These are phyloP conservation scores for Megaustenia siamemsis DNA, from an alignment of 2,888 invertebrate species.

Conservation along the genomic window DNA sequence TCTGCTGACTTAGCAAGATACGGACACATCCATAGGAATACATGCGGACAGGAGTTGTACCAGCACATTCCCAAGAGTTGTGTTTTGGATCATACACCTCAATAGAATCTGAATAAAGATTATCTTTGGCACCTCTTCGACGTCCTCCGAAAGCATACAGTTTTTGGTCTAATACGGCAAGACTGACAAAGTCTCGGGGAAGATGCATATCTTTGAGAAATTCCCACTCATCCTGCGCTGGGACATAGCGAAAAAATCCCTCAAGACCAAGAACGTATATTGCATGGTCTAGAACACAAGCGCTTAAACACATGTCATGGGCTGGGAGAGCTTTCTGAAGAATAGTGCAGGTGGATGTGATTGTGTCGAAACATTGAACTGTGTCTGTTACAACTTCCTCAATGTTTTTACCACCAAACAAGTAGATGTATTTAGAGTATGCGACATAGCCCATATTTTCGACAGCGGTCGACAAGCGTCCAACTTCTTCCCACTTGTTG, in stretches of 20 bases:
- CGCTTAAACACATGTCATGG: conserved; percentile 75
- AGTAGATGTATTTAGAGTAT: conserved; percentile 69
- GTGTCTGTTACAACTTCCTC: conserved; percentile 75
- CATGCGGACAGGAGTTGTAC: conserved; percentile 71
- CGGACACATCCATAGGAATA: conserved; percentile 76
- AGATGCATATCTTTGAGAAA: conserved; percentile 72
- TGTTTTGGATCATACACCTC: conserved; percentile 70
- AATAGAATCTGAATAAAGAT: conserved; percentile 73
- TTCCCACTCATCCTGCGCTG: conserved; percentile 69
- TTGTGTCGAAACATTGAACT: conserved; percentile 74
- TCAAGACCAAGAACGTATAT: conserved; percentile 75
- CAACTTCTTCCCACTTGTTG: conserved; percentile 71
- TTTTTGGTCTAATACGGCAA: conserved; percentile 73
- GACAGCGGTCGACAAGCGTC: conserved; percentile 69
- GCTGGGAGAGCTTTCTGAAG: conserved; percentile 69
- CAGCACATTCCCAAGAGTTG: conserved; percentile 68
- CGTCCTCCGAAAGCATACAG: conserved; percentile 74
- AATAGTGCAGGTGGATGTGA: conserved; percentile 64
- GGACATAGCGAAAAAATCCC: conserved; percentile 71
- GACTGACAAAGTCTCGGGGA: conserved; percentile 74
- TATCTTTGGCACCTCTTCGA: conserved; percentile 73
- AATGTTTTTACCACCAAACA: conserved; percentile 76
- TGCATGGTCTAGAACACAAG: conserved; percentile 68
- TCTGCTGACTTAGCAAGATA: conserved; percentile 62
- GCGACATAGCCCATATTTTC: conserved; percentile 76